Conservation (phyloP, 2,888 invertebrate genomes). For the Phyto melanocephala region DNA sequence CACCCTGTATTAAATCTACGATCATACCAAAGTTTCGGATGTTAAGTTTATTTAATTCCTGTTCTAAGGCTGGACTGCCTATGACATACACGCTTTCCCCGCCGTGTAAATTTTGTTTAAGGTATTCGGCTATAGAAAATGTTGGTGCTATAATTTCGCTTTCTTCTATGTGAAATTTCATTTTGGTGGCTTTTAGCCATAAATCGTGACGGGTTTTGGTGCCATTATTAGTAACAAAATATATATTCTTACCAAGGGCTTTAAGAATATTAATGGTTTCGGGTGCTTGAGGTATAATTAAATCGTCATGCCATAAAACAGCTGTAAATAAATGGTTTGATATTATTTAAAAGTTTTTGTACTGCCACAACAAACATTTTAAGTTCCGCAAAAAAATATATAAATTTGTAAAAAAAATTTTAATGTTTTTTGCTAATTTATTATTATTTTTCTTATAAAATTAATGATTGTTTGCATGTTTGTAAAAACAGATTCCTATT, state of each 20-base stretch:
- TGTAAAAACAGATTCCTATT: no score
- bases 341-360: no score
- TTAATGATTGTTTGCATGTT: no score
- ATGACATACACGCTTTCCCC: constrained; percentile 86
- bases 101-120: constrained; percentile 84
- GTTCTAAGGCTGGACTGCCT: constrained; percentile 88
- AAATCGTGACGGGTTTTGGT: constrained; percentile 89
- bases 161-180: constrained; percentile 86
- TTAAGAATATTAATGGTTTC: constrained; percentile 85
- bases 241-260: constrained; percentile 87
- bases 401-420: no score
- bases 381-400: no score
- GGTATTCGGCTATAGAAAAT: constrained; percentile 87
- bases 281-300: constrained; percentile 84
- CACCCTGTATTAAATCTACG: constrained; percentile 83
- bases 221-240: constrained; percentile 94
- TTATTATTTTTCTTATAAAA: no score
- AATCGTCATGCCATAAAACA: constrained; percentile 88
- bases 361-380: no score
- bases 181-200: constrained; percentile 84
- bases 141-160: constrained; percentile 89
- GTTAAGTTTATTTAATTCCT: constrained; percentile 89
- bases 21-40: constrained; percentile 87
- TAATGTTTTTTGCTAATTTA: no score
- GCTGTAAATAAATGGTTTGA: constrained; percentile 79